These are phyloP conservation scores for Drosophila stalkeri DNA, from an alignment of 2,888 invertebrate genomes.

Conservation along the genomic window DNA sequence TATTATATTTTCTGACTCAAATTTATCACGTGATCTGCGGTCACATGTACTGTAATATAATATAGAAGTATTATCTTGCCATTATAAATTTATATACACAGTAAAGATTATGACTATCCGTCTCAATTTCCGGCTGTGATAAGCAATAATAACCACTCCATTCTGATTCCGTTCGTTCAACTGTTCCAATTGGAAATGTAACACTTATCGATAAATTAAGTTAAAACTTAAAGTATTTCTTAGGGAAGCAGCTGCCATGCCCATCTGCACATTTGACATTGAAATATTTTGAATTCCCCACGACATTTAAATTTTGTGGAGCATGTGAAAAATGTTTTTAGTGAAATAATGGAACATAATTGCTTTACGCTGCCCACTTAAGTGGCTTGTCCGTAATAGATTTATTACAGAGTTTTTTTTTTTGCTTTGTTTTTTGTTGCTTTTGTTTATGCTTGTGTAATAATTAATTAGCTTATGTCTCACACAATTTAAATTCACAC, in stretches of 20 bases:
- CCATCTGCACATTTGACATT: constrained; percentile 28
- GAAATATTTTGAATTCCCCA: constrained; percentile 16
- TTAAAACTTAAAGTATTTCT: neutral
- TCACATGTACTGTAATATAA: neutral
- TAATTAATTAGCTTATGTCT: constrained; percentile 45
- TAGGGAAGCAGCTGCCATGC: constrained; percentile 10
- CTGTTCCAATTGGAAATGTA: neutral
- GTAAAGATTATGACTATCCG: neutral
- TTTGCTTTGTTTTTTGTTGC: neutral
- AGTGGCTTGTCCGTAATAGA: constrained; percentile 41
- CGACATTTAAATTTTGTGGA: constrained; percentile 29
- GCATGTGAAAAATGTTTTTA: constrained; percentile 47
- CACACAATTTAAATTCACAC: constrained; percentile 38
- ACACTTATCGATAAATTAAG: neutral
- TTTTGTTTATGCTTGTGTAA: constrained; percentile 37
- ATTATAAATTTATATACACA: constrained; percentile 2
- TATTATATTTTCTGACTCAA: neutral
- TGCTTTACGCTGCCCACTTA: constrained; percentile 23
- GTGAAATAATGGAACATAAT: constrained; percentile 33
- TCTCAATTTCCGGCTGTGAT: neutral
- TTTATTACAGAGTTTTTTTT: constrained; percentile 24
- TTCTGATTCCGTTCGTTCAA: neutral
- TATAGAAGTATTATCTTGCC: neutral
- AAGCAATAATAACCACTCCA: neutral
- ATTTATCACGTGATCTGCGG: neutral